Evolutionary conservation across 2,797 vertebrate genomes (phyloP), one percentile per base, ranked within the genome.

Genomic region (Crenuchus spilurus): DNA sequence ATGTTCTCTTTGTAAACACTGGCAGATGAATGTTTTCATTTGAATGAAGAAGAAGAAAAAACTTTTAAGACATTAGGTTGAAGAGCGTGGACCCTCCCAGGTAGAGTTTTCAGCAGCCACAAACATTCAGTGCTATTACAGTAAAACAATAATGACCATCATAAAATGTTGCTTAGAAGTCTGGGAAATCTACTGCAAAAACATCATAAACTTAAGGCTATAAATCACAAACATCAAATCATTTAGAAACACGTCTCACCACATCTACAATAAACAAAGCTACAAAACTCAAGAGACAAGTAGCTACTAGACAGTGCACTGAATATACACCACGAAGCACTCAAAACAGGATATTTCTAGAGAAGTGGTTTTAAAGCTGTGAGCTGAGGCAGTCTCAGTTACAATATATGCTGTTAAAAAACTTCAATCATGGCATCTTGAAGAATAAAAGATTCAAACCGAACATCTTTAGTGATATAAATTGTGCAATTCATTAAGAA

Each of bases 1-100:
- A 83, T 81, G 78, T 82, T 81, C 77, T 86, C 68, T 70, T 88
- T 90, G 11, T 86, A 87, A 88, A 89, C 86, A 89, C 83, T 82
- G 41, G 30, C 16, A 54, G 41, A 69, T 55, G 7, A 61, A 52
- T 77, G 39, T 54, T 68, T 68, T 62, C 14, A 26, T 72, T 74
- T 57, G 10, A 66, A 44, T 39, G 65, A 49, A 64, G n/a, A 10
- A 26, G 26, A 20, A 28, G 39, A 35, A 48, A 63, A 70, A 35
- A 10, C 49, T 22, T 58, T 26, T 3, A 39, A 57, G 51, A 48
- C 51, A 28, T 44, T 48, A 54, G 48, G 61, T 7, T 71, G 44
- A 65, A 46, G 31, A 54, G 31, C 16, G 9, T 2, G 44, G 22
- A 37, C 16, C 33, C 33, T 60, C 63, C 52, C 24, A 55, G 63